phyloP scores from a whole-genome alignment of 2,888 invertebrate species.

The Acrocyrtus sp. region DNA sequence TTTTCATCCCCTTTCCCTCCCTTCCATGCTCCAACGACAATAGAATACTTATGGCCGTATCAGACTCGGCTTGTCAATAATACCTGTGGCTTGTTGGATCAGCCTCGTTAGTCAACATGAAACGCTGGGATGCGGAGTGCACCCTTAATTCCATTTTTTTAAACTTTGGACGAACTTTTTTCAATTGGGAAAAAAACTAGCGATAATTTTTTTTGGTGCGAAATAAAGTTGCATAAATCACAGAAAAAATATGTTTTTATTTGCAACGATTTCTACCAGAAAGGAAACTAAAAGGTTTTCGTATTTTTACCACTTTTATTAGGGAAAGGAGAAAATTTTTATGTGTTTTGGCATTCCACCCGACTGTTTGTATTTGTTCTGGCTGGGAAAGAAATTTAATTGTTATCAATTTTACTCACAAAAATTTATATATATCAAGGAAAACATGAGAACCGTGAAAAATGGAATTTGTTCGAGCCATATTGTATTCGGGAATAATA shows the following conservation, averaged over 20 bases:
- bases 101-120: slow-evolving; percentile 18
- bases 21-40: neutral
- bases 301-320: too few relatives aligned
- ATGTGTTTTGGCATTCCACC: neutral
- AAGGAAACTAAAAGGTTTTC: too few relatives aligned
- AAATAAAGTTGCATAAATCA: too few relatives aligned
- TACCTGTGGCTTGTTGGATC: slow-evolving; percentile 27
- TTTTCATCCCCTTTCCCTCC: slow-evolving; percentile 11
- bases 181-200: neutral
- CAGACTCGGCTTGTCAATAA: slow-evolving; percentile 6
- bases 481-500: neutral
- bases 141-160: too few relatives aligned
- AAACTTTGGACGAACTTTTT: too few relatives aligned
- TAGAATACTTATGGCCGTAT: neutral
- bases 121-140: too few relatives aligned
- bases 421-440: neutral
- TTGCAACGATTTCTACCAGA: neutral
- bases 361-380: neutral
- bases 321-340: too few relatives aligned
- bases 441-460: slow-evolving; percentile 42
- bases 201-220: neutral
- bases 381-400: slow-evolving; percentile 26
- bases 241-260: neutral
- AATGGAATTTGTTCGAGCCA: too few relatives aligned
- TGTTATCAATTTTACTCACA: slow-evolving; percentile 31